Base-by-base conservation (phyloP, 2,888 invertebrate genomes). In the Cataglyphis altisquamis region DNA sequence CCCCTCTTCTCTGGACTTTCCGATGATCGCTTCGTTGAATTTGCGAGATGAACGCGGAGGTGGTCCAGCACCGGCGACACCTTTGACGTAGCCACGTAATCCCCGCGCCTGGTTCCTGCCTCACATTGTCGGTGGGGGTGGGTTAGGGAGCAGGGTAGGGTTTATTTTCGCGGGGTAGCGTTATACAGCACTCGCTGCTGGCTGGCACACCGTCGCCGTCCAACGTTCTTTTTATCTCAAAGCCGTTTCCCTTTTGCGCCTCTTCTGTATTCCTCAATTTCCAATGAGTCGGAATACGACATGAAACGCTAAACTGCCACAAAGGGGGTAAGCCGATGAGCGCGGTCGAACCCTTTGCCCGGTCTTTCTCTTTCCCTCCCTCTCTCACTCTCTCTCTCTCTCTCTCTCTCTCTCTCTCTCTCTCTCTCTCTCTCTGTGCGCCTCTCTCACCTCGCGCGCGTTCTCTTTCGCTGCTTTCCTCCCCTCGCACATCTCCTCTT, bases 281-380 rank as follows among this genome's bases (percentile, higher is more conserved):
- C 93, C 94, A 94, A 94, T 94, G 94, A 94, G 93, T 94, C 92
- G 94, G 94, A 94, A 94, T 94, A 94, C 92, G 94, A 94, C 94
- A 93, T 94, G 93, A 94, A 94, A 94, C 94, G 94, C 92, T 93
- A 92, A 94, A 94, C 92, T 91, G 92, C 89, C 93, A 94, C 94
- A 94, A 94, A 94, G 94, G 92, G 92, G 92, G 90, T 87, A 86
- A 88, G 88, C 87, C 87, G 86, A 88, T 87, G 89, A 85, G 85
- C 86, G 85, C 86, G 88, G 84, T 86, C 88, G 85, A 88, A 90
- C 91, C 89, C 88, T 87, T 91, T 89, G 85, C 87, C 87, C 87
- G 86, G 82, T 81, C 86, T 85, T 80, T 74, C 81, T 82, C 86
- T 67, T 66, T 60, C 82, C 57, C 63, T 32, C 83, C 68, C 78